phyloP scores from a whole-genome alignment of 1,140 invertebrate genomes.

The Mylabris phalerata region DNA sequence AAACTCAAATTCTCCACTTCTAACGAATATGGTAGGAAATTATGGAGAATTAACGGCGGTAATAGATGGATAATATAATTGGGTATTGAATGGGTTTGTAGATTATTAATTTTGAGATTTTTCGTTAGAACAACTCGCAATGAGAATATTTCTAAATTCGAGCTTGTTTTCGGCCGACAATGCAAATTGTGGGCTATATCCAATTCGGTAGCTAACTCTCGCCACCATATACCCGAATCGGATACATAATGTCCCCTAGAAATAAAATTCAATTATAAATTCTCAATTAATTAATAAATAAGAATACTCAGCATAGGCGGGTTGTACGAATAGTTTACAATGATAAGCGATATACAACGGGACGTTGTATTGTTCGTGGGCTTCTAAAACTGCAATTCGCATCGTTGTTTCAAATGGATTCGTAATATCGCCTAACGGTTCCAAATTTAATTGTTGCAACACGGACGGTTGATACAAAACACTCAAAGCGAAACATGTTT shows the following conservation, averaged over 20 bases:
- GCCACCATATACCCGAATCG: conserved; percentile 70
- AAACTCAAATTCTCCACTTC: conserved; percentile 45
- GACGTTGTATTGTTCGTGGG: conserved; percentile 65
- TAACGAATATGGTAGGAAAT: conserved; percentile 65
- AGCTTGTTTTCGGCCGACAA: conserved; percentile 53
- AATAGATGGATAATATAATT: conserved; percentile 66
- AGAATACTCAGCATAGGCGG: conserved; percentile 60
- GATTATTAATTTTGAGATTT: conserved; percentile 37
- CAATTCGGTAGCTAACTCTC: conserved; percentile 60
- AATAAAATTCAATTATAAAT: conserved; percentile 20
- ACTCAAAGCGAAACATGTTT: conserved; percentile 67
- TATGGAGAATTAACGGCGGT: conserved; percentile 68
- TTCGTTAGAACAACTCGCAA: conserved; percentile 49
- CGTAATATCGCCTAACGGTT: conserved; percentile 56
- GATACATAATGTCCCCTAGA: conserved; percentile 60
- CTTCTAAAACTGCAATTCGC: conserved; percentile 63
- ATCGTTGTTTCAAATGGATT: conserved; percentile 74
- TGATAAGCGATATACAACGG: conserved; percentile 76
- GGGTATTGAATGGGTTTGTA: conserved; percentile 51
- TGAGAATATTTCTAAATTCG: conserved; percentile 53
- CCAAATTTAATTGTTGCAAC: conserved; percentile 55
- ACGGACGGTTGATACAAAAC: conserved; percentile 66
- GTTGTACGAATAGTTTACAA: conserved; percentile 66
- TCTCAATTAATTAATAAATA: conserved; percentile 36
- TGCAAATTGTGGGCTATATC: conserved; percentile 54